Evolutionary conservation across 2,113 vertebrate species (phyloP), one percentile per base, ranked within the genome.

Genomic region (Tylochromis polylepis): DNA sequence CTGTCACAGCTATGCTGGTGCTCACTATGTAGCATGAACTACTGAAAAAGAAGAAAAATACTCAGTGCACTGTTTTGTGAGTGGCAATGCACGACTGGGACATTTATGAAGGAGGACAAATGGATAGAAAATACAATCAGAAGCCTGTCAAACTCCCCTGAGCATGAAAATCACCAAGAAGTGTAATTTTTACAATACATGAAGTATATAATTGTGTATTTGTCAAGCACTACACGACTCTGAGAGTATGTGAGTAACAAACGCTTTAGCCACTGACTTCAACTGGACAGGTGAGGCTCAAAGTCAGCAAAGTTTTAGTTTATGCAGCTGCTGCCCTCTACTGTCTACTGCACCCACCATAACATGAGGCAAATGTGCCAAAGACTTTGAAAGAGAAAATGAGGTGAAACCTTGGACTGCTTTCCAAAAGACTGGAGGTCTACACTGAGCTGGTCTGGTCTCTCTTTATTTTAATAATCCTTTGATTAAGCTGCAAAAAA

Each of bases 271-370:
- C 11, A 16, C 7, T 81, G n/a, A 72, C 38, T 67, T 72, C n/a
- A 15, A 18, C 4, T 49, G 31, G 41, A 72, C 41, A 4, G 62
- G 15, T 53, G 31, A 82, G 14, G 41, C 51, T 70, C 15, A 38
- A 36, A 16, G 46, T 67, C 41, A 57, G 18, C 34, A 89, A 27
- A 58, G 24, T 6, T 81, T 86, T 82, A 15, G 14, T 43, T 84
- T 81, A 43, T 53, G 29, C 72, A 53, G 60, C 60, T 94, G 85
- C 88, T 93, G 92, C 89, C 88, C 84, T 93, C 91, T 91, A 29
- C 85, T 90, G 89, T 83, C 67, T 81, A 29, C 38, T 84, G 22
- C n/a, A 46, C 2, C 8, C 56, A 31, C 20, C 8, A 27, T 55
- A 85, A 46, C 53, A 67, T 16, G 2, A 59, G 22, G 11, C 11